These are phyloP conservation scores for Odontophorus gujanensis DNA, from an alignment of 2,113 vertebrate species.

Conservation along the genomic window DNA sequence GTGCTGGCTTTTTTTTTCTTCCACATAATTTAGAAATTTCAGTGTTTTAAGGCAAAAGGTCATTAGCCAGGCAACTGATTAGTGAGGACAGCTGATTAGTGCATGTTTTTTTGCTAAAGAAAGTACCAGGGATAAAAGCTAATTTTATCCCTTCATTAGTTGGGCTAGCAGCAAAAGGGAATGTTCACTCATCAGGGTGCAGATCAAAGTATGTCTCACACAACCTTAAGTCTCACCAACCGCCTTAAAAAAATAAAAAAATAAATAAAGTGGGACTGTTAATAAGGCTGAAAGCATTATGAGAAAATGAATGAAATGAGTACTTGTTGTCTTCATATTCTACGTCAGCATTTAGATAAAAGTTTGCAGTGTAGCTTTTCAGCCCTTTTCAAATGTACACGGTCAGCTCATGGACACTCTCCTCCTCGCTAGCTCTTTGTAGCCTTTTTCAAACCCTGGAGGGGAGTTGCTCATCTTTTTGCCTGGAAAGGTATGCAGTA, in stretches of 20 bases:
- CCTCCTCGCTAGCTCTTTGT: not conserved
- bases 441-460: not conserved
- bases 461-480: conserved; percentile 1
- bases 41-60: conserved; percentile 88
- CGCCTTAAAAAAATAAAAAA: not conserved
- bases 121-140: conserved; percentile 87
- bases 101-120: conserved; percentile 84
- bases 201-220: conserved; percentile 89
- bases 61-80: conserved; percentile 88
- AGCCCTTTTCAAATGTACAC: not conserved
- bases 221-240: conserved; percentile 76
- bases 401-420: not conserved
- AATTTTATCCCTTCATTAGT: conserved; percentile 97
- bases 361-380: conserved; percentile 8
- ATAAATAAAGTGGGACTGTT: conserved; percentile 19
- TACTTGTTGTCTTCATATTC: conserved; percentile 32
- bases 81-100: conserved; percentile 91
- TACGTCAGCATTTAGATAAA: not conserved
- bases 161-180: conserved; percentile 86
- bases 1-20: not conserved
- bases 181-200: conserved; percentile 86
- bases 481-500: not conserved
- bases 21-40: conserved; percentile 79
- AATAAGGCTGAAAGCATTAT: conserved; percentile 16
- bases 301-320: not conserved